These are phyloP conservation scores for Momotus momota DNA, from an alignment of 2,797 vertebrate genomes.

Conservation along the genomic window DNA sequence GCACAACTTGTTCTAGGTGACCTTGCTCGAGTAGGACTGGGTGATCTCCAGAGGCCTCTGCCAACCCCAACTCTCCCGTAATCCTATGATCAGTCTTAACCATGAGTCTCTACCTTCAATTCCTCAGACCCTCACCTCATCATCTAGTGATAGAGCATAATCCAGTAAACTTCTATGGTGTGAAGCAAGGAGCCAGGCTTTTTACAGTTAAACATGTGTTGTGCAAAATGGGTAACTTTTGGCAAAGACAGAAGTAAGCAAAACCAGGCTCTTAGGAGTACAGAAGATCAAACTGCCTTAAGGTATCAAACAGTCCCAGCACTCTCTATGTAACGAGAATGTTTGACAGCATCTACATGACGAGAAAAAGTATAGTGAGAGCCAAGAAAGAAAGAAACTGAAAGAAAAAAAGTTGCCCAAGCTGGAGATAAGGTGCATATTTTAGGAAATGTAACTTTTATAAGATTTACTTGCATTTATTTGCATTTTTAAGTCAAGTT, in stretches of 20 bases:
- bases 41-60: not conserved
- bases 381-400: not conserved
- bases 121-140: not conserved
- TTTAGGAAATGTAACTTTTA: not conserved
- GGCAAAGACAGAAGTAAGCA: not conserved
- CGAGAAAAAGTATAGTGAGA: not conserved
- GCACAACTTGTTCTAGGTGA: not conserved
- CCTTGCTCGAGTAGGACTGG: not conserved
- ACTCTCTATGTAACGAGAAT: not conserved
- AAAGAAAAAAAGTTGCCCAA: not conserved
- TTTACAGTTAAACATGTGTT: accelerated
- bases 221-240: not conserved
- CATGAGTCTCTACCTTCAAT: not conserved
- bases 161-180: not conserved
- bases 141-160: not conserved
- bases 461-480: not conserved
- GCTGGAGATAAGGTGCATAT: not conserved
- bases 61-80: not conserved
- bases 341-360: not conserved
- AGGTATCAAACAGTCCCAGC: not conserved
- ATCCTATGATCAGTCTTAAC: not conserved
- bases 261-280: not conserved
- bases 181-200: not conserved
- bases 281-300: not conserved
- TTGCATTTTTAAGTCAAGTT: not conserved